Percentiles rank a stretch among this genome's conserved stretches.
Evolutionary conservation across 2,888 invertebrate genomes (phyloP).

Genomic region (Melinaea menophilus): DNA sequence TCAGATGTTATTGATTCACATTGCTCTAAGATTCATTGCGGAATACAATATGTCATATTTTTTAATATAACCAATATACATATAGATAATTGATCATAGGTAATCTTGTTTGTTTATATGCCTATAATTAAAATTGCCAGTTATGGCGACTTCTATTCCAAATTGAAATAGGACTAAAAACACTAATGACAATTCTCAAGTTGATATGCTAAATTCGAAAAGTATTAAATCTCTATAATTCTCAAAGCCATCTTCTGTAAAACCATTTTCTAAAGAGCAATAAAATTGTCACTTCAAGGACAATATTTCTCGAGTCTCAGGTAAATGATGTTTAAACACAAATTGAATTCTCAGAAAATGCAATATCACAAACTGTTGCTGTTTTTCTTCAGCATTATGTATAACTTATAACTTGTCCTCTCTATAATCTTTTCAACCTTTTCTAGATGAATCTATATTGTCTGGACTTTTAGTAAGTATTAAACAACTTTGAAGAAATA

Average conservation of each 20-base stretch:
- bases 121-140: background rate
- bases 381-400: slow-evolving; percentile 15
- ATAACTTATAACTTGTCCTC: background rate
- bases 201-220: background rate
- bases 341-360: slow-evolving; percentile 21
- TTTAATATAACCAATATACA: background rate
- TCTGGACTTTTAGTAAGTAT: no score
- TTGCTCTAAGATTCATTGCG: background rate
- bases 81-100: no score
- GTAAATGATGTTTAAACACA: slow-evolving; percentile 13
- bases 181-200: background rate
- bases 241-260: background rate
- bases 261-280: slow-evolving; percentile 6
- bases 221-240: slow-evolving; percentile 1
- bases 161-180: background rate
- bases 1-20: slow-evolving; percentile 12
- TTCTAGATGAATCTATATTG: no score
- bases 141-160: background rate
- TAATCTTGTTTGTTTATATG: no score
- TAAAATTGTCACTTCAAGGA: slow-evolving; percentile 11
- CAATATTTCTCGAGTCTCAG: slow-evolving; percentile 8
- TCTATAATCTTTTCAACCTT: no score
- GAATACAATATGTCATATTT: background rate
- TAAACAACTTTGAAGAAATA: no score
- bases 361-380: slow-evolving; percentile 29